These are phyloP conservation scores for Nothobranchius furzeri DNA, from an alignment of 2,113 vertebrate genomes.

Conservation along the genomic window DNA sequence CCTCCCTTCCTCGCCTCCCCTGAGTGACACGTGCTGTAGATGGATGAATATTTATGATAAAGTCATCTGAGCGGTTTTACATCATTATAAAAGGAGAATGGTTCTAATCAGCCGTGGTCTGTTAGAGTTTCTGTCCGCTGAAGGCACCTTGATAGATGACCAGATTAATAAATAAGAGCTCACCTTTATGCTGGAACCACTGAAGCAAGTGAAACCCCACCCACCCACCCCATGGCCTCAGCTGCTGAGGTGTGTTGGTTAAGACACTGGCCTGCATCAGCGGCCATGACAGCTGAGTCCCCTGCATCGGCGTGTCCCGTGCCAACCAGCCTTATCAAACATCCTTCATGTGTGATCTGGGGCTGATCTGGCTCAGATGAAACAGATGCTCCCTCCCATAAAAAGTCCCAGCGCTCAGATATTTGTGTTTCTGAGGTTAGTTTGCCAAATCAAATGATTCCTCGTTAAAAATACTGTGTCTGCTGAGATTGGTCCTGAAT, in stretches of 20 bases:
- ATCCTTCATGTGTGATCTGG: slow-evolving; percentile 63
- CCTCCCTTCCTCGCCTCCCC: too few relatives aligned
- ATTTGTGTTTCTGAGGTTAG: slow-evolving; percentile 16
- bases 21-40: too few relatives aligned
- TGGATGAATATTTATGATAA: neutral
- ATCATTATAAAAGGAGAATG: slow-evolving; percentile 4
- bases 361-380: slow-evolving; percentile 65
- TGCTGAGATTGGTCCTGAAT: neutral
- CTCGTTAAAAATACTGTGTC: neutral
- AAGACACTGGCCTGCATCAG: slow-evolving; percentile 52
- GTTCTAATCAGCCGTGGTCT: slow-evolving; percentile 25
- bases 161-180: slow-evolving; percentile 45
- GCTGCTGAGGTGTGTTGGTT: slow-evolving; percentile 60
- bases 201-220: slow-evolving; percentile 42
- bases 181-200: slow-evolving; percentile 36
- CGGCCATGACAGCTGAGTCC: slow-evolving; percentile 59
- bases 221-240: slow-evolving; percentile 50
- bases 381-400: slow-evolving; percentile 70
- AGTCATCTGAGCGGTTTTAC: slow-evolving; percentile 7
- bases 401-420: slow-evolving; percentile 37
- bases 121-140: slow-evolving; percentile 23
- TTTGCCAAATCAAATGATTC: neutral
- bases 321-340: slow-evolving; percentile 51
- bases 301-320: slow-evolving; percentile 36
- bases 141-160: slow-evolving; percentile 58